Base-by-base conservation (phyloP, 2,113 vertebrate genomes). In the Oryzias javanicus region DNA sequence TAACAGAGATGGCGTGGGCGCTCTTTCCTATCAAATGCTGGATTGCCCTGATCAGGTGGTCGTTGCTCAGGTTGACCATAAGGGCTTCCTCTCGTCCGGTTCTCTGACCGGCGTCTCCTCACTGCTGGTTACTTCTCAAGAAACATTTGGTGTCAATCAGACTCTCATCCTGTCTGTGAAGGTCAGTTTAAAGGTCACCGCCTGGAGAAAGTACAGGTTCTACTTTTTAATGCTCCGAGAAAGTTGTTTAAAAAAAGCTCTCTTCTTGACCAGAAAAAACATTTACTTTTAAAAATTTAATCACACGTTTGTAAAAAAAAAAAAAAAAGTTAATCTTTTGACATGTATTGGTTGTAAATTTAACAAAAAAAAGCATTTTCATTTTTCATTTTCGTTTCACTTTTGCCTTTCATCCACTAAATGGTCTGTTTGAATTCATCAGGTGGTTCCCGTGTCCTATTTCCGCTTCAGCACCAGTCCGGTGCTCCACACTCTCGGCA, bases 361-460 rank as follows among this genome's bases (percentile, higher is more conserved):
- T n/a, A n/a, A n/a, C n/a, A n/a, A n/a, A n/a, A n/a, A n/a, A n/a
- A n/a, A n/a, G n/a, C n/a, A n/a, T n/a, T n/a, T n/a, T n/a, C n/a
- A n/a, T n/a, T n/a, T n/a, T n/a, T n/a, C n/a, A 27, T 35, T 35
- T 13, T n/a, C n/a, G 12, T 12, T 47, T 19, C 1, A 47, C n/a
- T 47, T 22, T 47, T 19, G 46, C 12, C 46, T 59, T 41, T 55
- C 41, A n/a, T n/a, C 51, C 35, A 58, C 42, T 40, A 14, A 78
- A 16, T n/a, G 42, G 50, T 40, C 46, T 44, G 14, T 12, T 14
- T 49, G 49, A 3, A 6, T 70, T 77, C 49, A 46, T 64, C 56
- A 99, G 97, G 97, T 99, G 52, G 88, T 91, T n/a, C 94, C 95
- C 7, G 89, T 99, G 55, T 95, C 96, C 0, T 99, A 98, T 55